A percentile compares a stretch with the other conserved stretches of the same genome.
Evolutionary conservation across 2,888 invertebrate genomes (phyloP).

Genomic region (Mesorhabditis sp.): DNA sequence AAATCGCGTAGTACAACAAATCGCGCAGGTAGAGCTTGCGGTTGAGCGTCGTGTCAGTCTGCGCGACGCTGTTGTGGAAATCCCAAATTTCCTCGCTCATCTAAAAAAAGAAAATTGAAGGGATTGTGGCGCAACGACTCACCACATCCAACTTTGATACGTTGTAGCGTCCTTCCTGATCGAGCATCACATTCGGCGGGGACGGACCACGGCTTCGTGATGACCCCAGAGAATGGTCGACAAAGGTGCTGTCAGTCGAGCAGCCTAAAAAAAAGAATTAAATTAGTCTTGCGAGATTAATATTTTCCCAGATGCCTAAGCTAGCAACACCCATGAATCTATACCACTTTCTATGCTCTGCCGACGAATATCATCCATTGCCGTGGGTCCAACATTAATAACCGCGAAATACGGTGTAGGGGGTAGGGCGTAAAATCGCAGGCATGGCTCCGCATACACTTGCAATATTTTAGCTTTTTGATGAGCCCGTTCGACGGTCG

Average conservation of each 20-base stretch:
- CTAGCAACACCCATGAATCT: too few relatives aligned
- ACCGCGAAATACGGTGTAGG: slow-evolving; percentile 18
- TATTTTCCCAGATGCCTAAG: too few relatives aligned
- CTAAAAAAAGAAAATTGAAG: slow-evolving; percentile 24
- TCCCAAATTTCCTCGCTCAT: slow-evolving; percentile 53
- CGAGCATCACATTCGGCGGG: slow-evolving; percentile 23
- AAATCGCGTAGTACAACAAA: slow-evolving; percentile 50
- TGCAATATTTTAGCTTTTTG: slow-evolving; percentile 24
- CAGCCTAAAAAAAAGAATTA: not conserved
- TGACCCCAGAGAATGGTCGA: not conserved
- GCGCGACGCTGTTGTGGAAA: slow-evolving; percentile 49
- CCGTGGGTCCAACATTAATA: not conserved
- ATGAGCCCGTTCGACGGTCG: slow-evolving; percentile 30
- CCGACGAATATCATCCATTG: too few relatives aligned
- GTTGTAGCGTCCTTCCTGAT: slow-evolving; percentile 21
- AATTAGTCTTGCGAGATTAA: too few relatives aligned
- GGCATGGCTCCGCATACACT: slow-evolving; percentile 25
- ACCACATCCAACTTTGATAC: slow-evolving; percentile 43
- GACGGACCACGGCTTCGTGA: slow-evolving; percentile 13
- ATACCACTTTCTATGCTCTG: too few relatives aligned
- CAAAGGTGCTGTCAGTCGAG: not conserved
- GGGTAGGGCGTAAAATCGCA: slow-evolving; percentile 28
- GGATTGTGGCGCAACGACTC: slow-evolving; percentile 20
- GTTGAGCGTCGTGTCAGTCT: slow-evolving; percentile 41
- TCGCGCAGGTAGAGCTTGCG: slow-evolving; percentile 51